Evolutionary conservation across 2,888 invertebrate species (phyloP).

Genomic region (Rotaria sp.): DNA sequence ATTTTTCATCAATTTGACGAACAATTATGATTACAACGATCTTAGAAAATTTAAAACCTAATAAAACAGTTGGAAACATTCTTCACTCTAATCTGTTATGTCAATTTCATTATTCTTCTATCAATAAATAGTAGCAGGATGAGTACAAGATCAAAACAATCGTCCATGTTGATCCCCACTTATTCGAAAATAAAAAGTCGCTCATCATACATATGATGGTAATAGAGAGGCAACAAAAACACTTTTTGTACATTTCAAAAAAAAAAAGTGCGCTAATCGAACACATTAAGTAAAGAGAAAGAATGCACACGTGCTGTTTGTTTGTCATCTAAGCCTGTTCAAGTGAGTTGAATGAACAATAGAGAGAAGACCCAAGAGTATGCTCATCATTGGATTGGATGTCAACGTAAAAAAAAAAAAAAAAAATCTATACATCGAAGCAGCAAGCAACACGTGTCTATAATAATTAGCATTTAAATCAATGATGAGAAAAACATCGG

Average conservation of each 20-base stretch:
- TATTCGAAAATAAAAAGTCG: background rate
- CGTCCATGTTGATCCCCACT: conserved; percentile 15
- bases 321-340: background rate
- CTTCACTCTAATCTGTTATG: background rate
- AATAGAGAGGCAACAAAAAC: conserved; percentile 6
- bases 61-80: conserved; percentile 4
- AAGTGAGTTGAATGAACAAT: conserved; percentile 20
- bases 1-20: background rate
- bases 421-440: background rate
- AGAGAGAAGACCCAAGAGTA: conserved; percentile 17
- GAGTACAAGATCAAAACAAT: conserved; percentile 24
- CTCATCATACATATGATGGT: background rate
- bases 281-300: conserved; percentile 13
- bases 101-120: background rate
- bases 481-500: conserved; percentile 10
- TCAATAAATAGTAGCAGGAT: conserved; percentile 12
- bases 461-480: background rate
- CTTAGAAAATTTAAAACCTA: background rate
- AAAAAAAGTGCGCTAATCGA: conserved; percentile 23
- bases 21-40: background rate
- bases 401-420: background rate
- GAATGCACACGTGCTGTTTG: conserved; percentile 22
- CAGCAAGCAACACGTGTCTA: conserved; percentile 10
- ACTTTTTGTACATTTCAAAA: conserved; percentile 19
- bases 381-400: conserved; percentile 21